Conservation (phyloP, 2,113 vertebrate genomes). For the Amazona guildingii region DNA sequence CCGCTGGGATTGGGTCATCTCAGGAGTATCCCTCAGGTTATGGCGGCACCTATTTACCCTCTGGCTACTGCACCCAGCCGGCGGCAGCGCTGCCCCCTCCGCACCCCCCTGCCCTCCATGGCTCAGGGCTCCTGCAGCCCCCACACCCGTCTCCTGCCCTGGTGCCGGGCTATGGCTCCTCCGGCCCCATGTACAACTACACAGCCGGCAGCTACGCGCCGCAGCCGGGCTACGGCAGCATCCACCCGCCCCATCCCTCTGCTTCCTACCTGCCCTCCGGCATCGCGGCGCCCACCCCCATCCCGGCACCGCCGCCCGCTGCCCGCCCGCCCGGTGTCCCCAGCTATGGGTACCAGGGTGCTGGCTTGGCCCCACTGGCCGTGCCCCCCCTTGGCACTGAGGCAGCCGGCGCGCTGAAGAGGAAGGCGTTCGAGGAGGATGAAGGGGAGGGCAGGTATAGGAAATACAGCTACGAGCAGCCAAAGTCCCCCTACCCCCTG, state of each 20-base stretch:
- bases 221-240: conserved; percentile 78
- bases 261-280: conserved; percentile 85
- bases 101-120: conserved; percentile 70
- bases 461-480: conserved; percentile 87
- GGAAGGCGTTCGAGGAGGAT: conserved; percentile 89
- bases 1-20: conserved; percentile 73
- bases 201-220: conserved; percentile 75
- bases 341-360: conserved; percentile 84
- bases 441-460: conserved; percentile 84
- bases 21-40: conserved; percentile 89
- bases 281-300: conserved; percentile 83
- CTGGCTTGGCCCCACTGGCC: conserved; percentile 45
- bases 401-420: conserved; percentile 81
- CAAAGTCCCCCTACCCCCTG: conserved; percentile 83
- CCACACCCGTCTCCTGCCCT: conserved; percentile 72
- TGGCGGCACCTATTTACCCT: conserved; percentile 87
- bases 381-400: conserved; percentile 71
- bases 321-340: conserved; percentile 77
- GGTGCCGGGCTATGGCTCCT: conserved; percentile 84
- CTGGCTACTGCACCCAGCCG: conserved; percentile 87
- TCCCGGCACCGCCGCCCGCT: conserved; percentile 74
- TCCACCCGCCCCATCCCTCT: conserved; percentile 82
- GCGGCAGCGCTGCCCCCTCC: conserved; percentile 78
- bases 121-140: conserved; percentile 72
- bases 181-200: conserved; percentile 89